Percentiles rank a stretch among this genome's conserved stretches.
Evolutionary conservation across 2,797 vertebrate species (phyloP).

Genomic region (Phoebastria nigripes): DNA sequence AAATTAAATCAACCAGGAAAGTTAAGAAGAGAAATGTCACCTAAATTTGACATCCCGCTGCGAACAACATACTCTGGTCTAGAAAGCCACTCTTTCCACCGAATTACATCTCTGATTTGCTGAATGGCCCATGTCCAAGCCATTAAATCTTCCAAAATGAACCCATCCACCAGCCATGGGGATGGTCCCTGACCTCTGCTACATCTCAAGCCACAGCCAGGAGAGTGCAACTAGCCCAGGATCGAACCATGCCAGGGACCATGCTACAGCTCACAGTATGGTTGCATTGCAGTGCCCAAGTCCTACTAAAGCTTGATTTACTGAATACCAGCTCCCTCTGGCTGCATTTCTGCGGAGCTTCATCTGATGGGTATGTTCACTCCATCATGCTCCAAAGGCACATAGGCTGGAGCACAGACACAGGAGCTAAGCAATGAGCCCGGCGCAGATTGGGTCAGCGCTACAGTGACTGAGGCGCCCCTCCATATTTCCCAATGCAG

Average conservation of each 20-base stretch:
- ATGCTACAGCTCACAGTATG: background rate
- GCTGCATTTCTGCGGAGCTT: constrained; percentile 7
- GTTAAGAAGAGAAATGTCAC: background rate
- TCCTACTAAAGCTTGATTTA: background rate
- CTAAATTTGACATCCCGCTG: background rate
- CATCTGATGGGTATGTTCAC: background rate
- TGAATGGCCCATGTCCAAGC: background rate
- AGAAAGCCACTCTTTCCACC: background rate
- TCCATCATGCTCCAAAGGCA: background rate
- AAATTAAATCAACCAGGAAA: background rate
- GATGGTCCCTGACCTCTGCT: background rate
- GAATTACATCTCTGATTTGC: background rate
- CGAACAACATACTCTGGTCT: fast-evolving
- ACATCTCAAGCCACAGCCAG: background rate
- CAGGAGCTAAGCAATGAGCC: fast-evolving
- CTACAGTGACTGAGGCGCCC: background rate
- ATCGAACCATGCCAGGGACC: background rate
- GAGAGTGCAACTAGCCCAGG: background rate
- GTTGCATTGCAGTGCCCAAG: background rate
- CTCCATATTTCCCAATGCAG: background rate
- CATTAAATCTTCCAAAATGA: background rate
- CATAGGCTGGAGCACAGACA: background rate
- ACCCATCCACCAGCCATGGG: background rate
- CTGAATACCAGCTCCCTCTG: constrained; percentile 49
- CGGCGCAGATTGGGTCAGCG: fast-evolving